Evolutionary conservation across 1,140 invertebrate species (phyloP), one percentile per base, ranked within the genome.

Genomic region (Lepidotrigona ventralis): DNA sequence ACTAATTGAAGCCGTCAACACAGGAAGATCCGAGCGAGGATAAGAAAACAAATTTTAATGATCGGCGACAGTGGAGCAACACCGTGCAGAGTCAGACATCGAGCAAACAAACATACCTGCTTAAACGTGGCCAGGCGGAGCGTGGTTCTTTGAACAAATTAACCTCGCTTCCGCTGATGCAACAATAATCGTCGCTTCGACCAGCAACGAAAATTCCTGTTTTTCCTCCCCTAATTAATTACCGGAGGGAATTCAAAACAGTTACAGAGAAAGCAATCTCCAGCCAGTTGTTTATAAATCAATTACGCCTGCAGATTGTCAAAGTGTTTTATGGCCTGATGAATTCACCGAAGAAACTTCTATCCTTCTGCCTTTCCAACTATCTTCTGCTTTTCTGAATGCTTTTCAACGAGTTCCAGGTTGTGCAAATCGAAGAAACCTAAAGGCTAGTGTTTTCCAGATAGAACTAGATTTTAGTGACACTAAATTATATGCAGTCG

Each of bases 291-390:
- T 75, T 80, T 76, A 66, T 66, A 76, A 81, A 77, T 72, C 21
- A 81, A 82, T 85, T 74, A 51, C 53, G 33, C 15, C 69, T 39
- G 53, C 75, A 73, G 39, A 63, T 81, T 58, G 53, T 9, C 46
- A 83, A 86, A 54, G 70, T 23, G 29, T 70, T 78, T 85, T 81
- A 75, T 46, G n/a, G 15, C 8, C 9, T 5, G 11, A 51, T 53
- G 15, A 85, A 60, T 64, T 58, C n/a, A 26, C 39, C n/a, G 3
- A 5, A 53, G 19, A 33, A 71, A 14, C 11, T 14, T 69, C 21
- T 39, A 46, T 70, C 21, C 19, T n/a, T 39, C 19, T 21, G 6
- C 6, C 0, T 11, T 1, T 68, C 21, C 0, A 68, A 23, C 11
- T 15, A 23, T 39, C 12, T 39, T 33, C 0, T 21, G 19, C 33